These are phyloP conservation scores for Platichthys flesus DNA, from an alignment of 2,113 vertebrate species.

Conservation along the genomic window DNA sequence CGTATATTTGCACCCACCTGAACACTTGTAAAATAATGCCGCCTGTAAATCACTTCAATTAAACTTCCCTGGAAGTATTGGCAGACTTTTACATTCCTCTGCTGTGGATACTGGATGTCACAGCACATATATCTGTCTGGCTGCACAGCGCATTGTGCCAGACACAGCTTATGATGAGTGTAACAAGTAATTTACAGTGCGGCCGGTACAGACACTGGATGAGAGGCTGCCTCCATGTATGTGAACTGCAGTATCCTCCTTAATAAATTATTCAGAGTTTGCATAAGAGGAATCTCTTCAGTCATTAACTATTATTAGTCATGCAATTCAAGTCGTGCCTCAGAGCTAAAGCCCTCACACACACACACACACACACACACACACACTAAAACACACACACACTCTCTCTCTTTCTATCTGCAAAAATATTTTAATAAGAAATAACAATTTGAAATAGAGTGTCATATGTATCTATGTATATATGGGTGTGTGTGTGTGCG, in stretches of 20 bases:
- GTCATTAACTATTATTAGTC: constrained; percentile 76
- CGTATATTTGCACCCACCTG: constrained; percentile 5
- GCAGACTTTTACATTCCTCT: constrained; percentile 2
- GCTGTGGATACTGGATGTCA: constrained; percentile 5
- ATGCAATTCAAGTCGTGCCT: constrained; percentile 69
- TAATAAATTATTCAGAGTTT: constrained; percentile 62
- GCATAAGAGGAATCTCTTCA: constrained; percentile 54
- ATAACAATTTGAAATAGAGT: no score
- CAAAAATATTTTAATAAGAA: neutral
- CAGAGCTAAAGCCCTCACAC: constrained; percentile 47
- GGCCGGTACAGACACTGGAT: constrained; percentile 9
- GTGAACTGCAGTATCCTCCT: constrained; percentile 29
- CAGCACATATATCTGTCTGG: constrained; percentile 2
- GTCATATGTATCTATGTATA: no score
- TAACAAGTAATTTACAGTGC: constrained; percentile 26
- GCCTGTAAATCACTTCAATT: constrained; percentile 3
- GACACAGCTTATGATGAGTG: neutral
- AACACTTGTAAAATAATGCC: constrained; percentile 9
- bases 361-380: constrained; percentile 6
- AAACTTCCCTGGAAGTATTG: constrained; percentile 7
- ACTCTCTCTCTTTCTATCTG: neutral
- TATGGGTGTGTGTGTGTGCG: no score
- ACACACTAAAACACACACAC: neutral
- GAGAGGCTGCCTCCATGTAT: constrained; percentile 24
- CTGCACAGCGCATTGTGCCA: neutral